A percentile compares a stretch with the other conserved stretches of the same genome.
Conservation (phyloP, 2,797 vertebrate genomes). For the Sternarchorhynchus goeldii region DNA sequence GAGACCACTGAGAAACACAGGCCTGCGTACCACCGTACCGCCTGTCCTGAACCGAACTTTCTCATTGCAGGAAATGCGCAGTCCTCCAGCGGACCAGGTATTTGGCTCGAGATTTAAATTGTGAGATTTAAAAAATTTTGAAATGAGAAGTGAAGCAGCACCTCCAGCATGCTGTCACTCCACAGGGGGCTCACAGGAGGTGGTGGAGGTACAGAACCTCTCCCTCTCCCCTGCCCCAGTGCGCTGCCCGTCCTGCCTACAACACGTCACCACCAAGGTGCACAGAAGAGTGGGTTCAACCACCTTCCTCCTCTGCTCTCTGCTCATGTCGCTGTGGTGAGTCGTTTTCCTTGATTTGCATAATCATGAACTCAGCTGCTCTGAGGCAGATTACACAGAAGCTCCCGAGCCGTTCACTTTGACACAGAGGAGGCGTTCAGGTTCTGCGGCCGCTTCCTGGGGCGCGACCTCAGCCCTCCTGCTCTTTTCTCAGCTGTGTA, state of each 20-base stretch:
- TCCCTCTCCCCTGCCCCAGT: background rate
- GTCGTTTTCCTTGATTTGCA: slow-evolving; percentile 9
- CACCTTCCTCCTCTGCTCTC: slow-evolving; percentile 53
- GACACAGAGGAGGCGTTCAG: background rate
- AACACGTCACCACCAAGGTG: slow-evolving; percentile 60
- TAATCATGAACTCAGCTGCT: background rate
- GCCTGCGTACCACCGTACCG: too few relatives aligned
- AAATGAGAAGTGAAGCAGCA: background rate
- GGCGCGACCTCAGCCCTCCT: background rate
- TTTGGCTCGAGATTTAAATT: background rate
- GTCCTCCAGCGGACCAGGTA: slow-evolving; percentile 18
- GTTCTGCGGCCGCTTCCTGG: background rate
- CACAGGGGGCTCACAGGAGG: slow-evolving; percentile 8
- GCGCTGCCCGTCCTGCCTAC: slow-evolving; percentile 65
- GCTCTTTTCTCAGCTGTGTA: slow-evolving; percentile 61
- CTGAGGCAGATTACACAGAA: background rate
- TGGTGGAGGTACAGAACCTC: slow-evolving; percentile 47
- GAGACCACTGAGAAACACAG: background rate
- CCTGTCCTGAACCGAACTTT: background rate
- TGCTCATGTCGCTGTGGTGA: slow-evolving; percentile 61
- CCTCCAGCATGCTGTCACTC: slow-evolving; percentile 3
- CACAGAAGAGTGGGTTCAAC: slow-evolving; percentile 37
- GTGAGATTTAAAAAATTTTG: background rate
- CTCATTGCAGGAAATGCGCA: slow-evolving; percentile 5
- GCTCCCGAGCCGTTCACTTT: background rate